These are phyloP conservation scores for Tribolium madens DNA, from an alignment of 1,140 invertebrate species.

Conservation along the genomic window DNA sequence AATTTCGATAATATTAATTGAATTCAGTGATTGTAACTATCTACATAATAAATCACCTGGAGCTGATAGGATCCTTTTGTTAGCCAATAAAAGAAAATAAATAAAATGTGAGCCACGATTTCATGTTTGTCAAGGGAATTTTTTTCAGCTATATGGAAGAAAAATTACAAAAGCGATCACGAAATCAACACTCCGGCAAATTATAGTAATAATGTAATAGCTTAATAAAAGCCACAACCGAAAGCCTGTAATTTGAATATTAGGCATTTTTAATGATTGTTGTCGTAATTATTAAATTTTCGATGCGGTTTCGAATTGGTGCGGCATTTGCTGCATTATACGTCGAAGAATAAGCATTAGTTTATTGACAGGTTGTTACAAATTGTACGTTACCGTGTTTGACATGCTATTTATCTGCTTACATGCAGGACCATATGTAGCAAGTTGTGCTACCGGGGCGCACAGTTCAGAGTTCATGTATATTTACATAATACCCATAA, in stretches of 20 bases:
- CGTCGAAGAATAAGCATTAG: conserved; percentile 27
- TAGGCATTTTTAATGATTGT: conserved; percentile 24
- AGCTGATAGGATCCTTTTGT: background rate
- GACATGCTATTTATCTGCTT: conserved; percentile 38
- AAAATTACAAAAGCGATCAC: conserved; percentile 27
- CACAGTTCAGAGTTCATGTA: conserved; percentile 42
- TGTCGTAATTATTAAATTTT: conserved; percentile 1
- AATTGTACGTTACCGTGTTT: conserved; percentile 32
- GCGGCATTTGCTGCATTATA: background rate
- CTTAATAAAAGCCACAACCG: conserved; percentile 35
- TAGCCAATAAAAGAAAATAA: background rate
- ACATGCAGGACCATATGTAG: conserved; percentile 40
- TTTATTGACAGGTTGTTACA: conserved; percentile 37
- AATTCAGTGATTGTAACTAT: conserved; percentile 27
- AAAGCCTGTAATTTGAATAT: conserved; percentile 28
- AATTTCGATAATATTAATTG: conserved; percentile 22
- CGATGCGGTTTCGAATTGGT: conserved; percentile 1
- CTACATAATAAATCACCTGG: conserved; percentile 8
- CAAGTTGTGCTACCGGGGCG: conserved; percentile 38
- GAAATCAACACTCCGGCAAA: conserved; percentile 37
- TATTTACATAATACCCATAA: conserved; percentile 45
- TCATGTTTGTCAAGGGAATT: conserved; percentile 23
- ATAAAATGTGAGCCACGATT: conserved; percentile 7
- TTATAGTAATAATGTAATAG: conserved; percentile 41
- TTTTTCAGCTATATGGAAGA: conserved; percentile 21